These are phyloP conservation scores for Sitophilus oryzae DNA, from an alignment of 1,140 invertebrate genomes.

Conservation along the genomic window DNA sequence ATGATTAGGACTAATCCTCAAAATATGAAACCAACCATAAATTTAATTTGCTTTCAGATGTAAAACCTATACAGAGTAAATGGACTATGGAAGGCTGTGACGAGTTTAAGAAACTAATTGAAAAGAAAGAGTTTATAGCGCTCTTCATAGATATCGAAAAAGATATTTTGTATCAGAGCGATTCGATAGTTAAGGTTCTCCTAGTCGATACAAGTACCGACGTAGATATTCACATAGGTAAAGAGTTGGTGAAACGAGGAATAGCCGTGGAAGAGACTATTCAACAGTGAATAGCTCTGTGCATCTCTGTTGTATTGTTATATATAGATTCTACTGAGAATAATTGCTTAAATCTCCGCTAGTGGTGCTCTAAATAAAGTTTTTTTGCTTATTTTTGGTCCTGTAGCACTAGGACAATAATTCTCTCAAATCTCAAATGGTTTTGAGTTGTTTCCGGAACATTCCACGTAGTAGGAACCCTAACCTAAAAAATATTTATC, in stretches of 20 bases:
- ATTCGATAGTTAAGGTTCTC: slow-evolving; percentile 35
- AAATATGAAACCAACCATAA: no score
- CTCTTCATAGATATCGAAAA: slow-evolving; percentile 34
- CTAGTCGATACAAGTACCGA: slow-evolving; percentile 36
- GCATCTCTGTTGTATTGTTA: neutral
- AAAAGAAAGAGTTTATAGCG: slow-evolving; percentile 33
- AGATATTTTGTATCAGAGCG: slow-evolving; percentile 37
- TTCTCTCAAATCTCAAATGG: no score
- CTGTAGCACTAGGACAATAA: no score
- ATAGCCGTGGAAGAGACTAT: slow-evolving; percentile 30
- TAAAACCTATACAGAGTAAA: slow-evolving; percentile 39
- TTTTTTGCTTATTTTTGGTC: no score
- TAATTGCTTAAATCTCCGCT: no score
- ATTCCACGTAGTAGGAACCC: no score
- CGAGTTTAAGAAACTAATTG: slow-evolving; percentile 36
- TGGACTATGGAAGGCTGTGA: slow-evolving; percentile 42
- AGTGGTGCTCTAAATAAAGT: no score
- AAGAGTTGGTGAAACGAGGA: slow-evolving; percentile 33
- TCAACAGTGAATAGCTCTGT: neutral
- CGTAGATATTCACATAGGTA: slow-evolving; percentile 36
- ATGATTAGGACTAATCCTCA: no score
- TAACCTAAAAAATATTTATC: no score
- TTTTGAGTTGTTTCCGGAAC: no score
- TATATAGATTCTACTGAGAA: neutral
- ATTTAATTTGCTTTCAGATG: slow-evolving; percentile 28